These are phyloP conservation scores for Philereme vetulata DNA, from an alignment of 2,888 invertebrate genomes.

Conservation along the genomic window DNA sequence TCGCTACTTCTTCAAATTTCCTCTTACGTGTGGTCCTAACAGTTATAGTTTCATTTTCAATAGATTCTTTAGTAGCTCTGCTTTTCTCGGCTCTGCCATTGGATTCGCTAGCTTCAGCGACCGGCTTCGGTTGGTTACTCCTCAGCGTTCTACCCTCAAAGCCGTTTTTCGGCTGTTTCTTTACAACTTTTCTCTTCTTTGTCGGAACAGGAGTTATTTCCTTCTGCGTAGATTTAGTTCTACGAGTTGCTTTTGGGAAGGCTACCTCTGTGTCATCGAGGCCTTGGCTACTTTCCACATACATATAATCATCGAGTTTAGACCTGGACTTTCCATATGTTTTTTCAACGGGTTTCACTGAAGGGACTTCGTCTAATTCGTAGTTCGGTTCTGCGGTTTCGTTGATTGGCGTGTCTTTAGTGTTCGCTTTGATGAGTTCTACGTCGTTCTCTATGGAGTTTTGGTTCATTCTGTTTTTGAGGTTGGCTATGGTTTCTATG, in stretches of 20 bases:
- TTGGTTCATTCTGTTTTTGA: slow-evolving; percentile 65
- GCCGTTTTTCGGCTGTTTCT: slow-evolving; percentile 36
- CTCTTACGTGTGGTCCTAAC: slow-evolving; percentile 62
- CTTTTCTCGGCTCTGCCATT: slow-evolving; percentile 67
- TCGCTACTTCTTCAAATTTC: slow-evolving; percentile 61
- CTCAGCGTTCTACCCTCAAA: slow-evolving; percentile 48
- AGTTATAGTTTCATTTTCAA: slow-evolving; percentile 69
- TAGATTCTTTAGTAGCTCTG: slow-evolving; percentile 71
- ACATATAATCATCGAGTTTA: slow-evolving; percentile 74
- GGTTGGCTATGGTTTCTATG: slow-evolving; percentile 62
- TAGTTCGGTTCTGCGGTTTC: slow-evolving; percentile 55
- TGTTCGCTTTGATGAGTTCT: slow-evolving; percentile 70
- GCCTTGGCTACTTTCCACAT: slow-evolving; percentile 70
- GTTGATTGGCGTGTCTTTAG: slow-evolving; percentile 60
- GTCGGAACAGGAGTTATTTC: slow-evolving; percentile 62
- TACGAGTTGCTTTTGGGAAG: slow-evolving; percentile 61
- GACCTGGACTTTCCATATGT: slow-evolving; percentile 72
- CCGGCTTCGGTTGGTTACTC: slow-evolving; percentile 49
- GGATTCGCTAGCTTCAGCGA: slow-evolving; percentile 11
- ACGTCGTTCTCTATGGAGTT: slow-evolving; percentile 75
- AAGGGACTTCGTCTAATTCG: slow-evolving; percentile 63
- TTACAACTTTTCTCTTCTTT: slow-evolving; percentile 65
- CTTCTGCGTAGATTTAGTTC: slow-evolving; percentile 50
- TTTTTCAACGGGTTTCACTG: slow-evolving; percentile 72
- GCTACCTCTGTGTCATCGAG: slow-evolving; percentile 68